A percentile compares a stretch with the other conserved stretches of the same genome.
phyloP scores from a whole-genome alignment of 2,113 vertebrate genomes.

The Stigmatopora argus region DNA sequence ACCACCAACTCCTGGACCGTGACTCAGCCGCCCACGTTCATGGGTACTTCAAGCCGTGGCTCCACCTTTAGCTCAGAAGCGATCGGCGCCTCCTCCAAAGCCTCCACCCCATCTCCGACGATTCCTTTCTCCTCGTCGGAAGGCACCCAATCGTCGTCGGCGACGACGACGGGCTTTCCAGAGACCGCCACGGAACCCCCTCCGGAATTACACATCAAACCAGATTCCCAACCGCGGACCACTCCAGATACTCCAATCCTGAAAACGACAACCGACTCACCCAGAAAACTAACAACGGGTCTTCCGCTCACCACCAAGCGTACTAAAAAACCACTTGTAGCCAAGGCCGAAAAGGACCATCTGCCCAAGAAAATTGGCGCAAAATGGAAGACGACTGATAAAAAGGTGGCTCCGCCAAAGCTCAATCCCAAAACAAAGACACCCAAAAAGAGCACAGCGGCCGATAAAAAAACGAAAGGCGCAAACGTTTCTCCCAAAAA shows the following conservation, averaged over 20 bases:
- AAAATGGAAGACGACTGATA: constrained; percentile 20
- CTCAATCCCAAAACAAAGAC: constrained; percentile 29
- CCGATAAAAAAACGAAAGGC: constrained; percentile 4
- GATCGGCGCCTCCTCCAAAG: constrained; percentile 10
- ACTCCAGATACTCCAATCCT: constrained; percentile 11
- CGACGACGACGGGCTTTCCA: constrained; percentile 6
- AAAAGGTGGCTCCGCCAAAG: constrained; percentile 27
- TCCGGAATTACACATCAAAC: constrained; percentile 17
- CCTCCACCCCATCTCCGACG: constrained; percentile 5
- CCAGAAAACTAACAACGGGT: constrained; percentile 15
- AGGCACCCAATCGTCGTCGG: constrained; percentile 6
- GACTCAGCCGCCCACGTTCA: constrained; percentile 16
- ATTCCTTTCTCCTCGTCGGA: constrained; percentile 12
- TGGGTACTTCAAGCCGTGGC: constrained; percentile 1
- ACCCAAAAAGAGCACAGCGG: constrained; percentile 16
- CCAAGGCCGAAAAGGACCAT: constrained; percentile 30
- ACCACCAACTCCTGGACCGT: constrained; percentile 13
- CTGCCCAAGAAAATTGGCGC: constrained; percentile 28
- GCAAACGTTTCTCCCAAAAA: constrained; percentile 9
- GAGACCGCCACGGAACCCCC: constrained; percentile 19
- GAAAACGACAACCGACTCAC: neutral
- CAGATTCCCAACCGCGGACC: constrained; percentile 18
- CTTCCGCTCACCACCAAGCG: neutral
- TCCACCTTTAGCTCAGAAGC: constrained; percentile 17
- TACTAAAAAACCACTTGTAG: constrained; percentile 15